Evolutionary conservation across 2,888 invertebrate genomes (phyloP).

Genomic region (Eurois occulta): DNA sequence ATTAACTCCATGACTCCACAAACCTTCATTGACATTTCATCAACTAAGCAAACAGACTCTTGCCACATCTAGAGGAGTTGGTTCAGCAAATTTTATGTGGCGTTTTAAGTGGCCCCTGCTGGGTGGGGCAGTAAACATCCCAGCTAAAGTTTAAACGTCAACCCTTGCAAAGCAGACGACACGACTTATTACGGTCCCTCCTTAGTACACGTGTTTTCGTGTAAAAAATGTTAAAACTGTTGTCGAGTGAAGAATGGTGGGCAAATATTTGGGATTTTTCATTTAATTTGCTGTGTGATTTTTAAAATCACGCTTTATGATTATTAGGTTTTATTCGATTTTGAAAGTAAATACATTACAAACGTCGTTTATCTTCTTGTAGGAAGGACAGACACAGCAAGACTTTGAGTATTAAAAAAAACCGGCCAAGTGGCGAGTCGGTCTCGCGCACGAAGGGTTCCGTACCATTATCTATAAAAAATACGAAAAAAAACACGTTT

Average conservation of each 20-base stretch:
- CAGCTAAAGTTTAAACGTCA: slow-evolving; percentile 85
- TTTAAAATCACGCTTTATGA: neutral
- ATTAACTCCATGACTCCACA: slow-evolving; percentile 62
- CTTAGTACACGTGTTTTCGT: slow-evolving; percentile 77
- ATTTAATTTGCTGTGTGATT: slow-evolving; percentile 24
- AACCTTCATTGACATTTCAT: slow-evolving; percentile 62
- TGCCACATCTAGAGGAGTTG: slow-evolving; percentile 73
- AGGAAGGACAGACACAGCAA: neutral
- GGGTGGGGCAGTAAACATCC: slow-evolving; percentile 83
- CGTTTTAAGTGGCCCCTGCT: slow-evolving; percentile 80
- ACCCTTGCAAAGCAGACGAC: slow-evolving; percentile 80
- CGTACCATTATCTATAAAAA: too few species aligned
- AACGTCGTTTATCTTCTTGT: too few species aligned
- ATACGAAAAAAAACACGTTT: too few species aligned
- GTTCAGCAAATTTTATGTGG: slow-evolving; percentile 78
- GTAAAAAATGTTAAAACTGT: slow-evolving; percentile 61
- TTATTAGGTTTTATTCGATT: neutral
- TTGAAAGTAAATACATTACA: neutral
- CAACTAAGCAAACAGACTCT: slow-evolving; percentile 50
- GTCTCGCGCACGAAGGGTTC: too few species aligned
- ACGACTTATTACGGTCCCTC: slow-evolving; percentile 83
- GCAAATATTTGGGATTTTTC: slow-evolving; percentile 15
- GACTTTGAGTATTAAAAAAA: too few species aligned
- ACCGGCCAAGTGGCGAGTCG: too few species aligned
- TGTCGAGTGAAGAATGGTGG: slow-evolving; percentile 12